Evolutionary conservation across 2,888 invertebrate species (phyloP).

Genomic region (Torymus aiolomorphi): DNA sequence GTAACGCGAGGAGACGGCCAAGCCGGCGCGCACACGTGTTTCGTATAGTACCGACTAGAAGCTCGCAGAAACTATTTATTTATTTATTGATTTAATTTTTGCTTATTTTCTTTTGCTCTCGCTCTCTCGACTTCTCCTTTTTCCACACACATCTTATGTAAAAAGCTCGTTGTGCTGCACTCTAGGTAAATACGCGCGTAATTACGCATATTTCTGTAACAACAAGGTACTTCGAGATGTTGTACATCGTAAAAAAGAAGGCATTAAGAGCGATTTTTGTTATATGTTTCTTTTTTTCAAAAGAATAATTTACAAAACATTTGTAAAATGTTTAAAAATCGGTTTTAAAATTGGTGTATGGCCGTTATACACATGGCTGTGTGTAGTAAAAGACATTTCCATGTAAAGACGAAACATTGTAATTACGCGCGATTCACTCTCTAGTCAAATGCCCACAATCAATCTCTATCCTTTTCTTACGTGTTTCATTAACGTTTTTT

Average conservation of each 20-base stretch:
- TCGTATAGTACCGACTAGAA: slow-evolving; percentile 48
- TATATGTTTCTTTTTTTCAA: neutral
- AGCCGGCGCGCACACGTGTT: slow-evolving; percentile 41
- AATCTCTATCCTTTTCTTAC: neutral
- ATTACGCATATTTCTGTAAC: slow-evolving; percentile 20
- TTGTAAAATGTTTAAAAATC: slow-evolving; percentile 4
- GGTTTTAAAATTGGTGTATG: neutral
- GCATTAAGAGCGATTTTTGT: no score
- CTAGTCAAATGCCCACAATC: slow-evolving; percentile 26
- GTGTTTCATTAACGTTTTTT: slow-evolving; percentile 21
- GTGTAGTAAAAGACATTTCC: slow-evolving; percentile 4
- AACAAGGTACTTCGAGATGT: no score
- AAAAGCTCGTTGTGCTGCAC: slow-evolving; percentile 36
- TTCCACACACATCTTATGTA: neutral
- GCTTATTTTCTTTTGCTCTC: neutral
- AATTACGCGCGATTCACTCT: slow-evolving; percentile 20
- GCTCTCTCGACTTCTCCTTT: neutral
- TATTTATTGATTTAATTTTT: slow-evolving; percentile 7
- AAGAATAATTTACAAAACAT: neutral
- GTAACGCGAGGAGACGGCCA: slow-evolving; percentile 48
- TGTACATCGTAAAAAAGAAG: no score
- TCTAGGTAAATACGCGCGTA: slow-evolving; percentile 29
- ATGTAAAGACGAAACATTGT: neutral
- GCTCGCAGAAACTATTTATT: slow-evolving; percentile 36
- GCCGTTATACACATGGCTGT: slow-evolving; percentile 36